A percentile compares a stretch with the other conserved stretches of the same genome.
These are phyloP conservation scores for Actias luna DNA, from an alignment of 2,888 invertebrate species.

Conservation along the genomic window DNA sequence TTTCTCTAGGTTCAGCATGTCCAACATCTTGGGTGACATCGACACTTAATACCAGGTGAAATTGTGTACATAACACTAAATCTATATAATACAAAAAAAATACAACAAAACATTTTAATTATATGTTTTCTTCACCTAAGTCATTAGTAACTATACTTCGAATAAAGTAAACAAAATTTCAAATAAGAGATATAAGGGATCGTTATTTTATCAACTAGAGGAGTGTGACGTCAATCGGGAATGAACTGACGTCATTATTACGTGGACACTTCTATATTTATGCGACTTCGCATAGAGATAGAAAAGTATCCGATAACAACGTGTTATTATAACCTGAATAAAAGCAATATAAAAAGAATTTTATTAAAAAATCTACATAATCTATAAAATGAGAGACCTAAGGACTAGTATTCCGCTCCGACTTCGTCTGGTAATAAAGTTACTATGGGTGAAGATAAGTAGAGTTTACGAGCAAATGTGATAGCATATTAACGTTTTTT, in stretches of 20 bases:
- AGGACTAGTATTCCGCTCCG: no score
- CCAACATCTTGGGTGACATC: no score
- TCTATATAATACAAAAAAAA: no score
- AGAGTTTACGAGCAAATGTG: no score
- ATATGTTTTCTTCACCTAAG: conserved; percentile 38
- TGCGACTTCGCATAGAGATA: not conserved
- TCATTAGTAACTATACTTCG: conserved; percentile 12
- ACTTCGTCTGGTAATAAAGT: no score
- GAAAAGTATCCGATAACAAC: not conserved
- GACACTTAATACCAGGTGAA: no score
- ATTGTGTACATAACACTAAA: no score
- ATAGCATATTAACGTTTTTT: no score
- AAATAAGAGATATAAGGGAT: not conserved
- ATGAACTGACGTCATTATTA: not conserved
- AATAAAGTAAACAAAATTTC: not conserved
- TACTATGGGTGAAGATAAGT: no score
- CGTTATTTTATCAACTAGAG: not conserved
- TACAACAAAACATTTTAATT: conserved; percentile 12
- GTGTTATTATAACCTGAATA: not conserved
- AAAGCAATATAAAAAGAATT: not conserved
- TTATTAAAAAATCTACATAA: not conserved
- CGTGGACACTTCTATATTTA: not conserved
- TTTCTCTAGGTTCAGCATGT: no score
- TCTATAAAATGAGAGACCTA: no score
- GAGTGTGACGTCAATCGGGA: conserved; percentile 4